Percentiles rank a stretch among this genome's conserved stretches.
Conservation (phyloP, 1,140 invertebrate genomes). For the Laupala kohalensis region DNA sequence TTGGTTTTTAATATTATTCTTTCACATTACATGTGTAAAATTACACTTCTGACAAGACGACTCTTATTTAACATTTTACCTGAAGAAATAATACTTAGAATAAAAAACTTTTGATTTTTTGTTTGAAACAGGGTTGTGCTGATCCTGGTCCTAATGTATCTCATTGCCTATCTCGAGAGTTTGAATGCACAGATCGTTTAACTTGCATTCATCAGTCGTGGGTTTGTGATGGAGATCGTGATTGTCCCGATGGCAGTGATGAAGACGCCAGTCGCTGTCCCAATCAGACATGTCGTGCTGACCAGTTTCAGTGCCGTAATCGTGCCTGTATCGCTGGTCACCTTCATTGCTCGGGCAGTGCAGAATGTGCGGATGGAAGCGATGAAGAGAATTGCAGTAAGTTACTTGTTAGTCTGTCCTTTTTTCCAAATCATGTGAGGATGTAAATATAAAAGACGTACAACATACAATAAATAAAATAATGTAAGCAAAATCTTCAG, state of each 20-base stretch:
- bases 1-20: too few relatives aligned
- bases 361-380: conserved; percentile 68
- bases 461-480: too few relatives aligned
- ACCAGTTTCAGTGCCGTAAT: conserved; percentile 74
- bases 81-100: too few relatives aligned
- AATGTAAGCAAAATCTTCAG: too few relatives aligned
- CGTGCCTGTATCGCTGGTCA: conserved; percentile 68
- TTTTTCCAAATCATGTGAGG: too few relatives aligned
- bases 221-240: conserved; percentile 75
- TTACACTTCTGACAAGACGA: too few relatives aligned
- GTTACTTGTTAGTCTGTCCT: too few relatives aligned
- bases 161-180: conserved; percentile 54
- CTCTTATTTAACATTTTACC: too few relatives aligned
- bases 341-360: conserved; percentile 66
- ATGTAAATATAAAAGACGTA: too few relatives aligned
- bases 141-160: conserved; percentile 34
- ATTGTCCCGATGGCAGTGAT: conserved; percentile 72
- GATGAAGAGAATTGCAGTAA: conserved; percentile 71
- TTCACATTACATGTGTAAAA: too few relatives aligned
- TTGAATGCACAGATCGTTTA: conserved; percentile 68
- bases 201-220: conserved; percentile 76
- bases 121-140: conserved; percentile 34
- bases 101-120: too few relatives aligned
- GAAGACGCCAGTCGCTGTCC: conserved; percentile 52
- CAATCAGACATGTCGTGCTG: conserved; percentile 61